Conservation (phyloP, 2,113 vertebrate species). For the Oreochromis aureus region DNA sequence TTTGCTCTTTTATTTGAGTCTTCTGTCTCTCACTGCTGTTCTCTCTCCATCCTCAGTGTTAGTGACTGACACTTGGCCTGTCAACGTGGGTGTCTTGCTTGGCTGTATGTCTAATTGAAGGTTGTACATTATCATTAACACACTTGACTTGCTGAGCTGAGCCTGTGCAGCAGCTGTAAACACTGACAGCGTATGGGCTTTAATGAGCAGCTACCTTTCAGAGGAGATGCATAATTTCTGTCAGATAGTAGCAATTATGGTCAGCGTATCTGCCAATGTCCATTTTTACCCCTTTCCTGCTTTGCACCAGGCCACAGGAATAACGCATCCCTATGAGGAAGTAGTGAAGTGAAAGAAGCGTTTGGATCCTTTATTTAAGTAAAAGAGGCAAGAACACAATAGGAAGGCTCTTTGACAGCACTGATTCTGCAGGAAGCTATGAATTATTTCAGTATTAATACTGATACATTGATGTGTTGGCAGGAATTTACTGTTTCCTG, state of each 20-base stretch:
- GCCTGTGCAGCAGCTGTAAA: background rate
- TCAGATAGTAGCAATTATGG: background rate
- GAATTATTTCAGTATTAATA: background rate
- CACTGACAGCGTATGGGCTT: background rate
- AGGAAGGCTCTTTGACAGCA: background rate
- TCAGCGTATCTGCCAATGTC: background rate
- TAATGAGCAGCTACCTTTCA: conserved; percentile 8
- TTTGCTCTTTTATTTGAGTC: background rate
- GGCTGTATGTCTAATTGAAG: conserved; percentile 3
- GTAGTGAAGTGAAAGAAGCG: background rate
- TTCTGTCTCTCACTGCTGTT: background rate
- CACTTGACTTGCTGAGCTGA: background rate
- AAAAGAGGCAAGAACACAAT: background rate
- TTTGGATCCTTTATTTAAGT: background rate
- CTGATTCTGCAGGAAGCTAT: background rate
- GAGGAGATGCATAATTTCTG: background rate
- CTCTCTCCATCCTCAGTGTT: background rate
- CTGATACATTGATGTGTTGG: background rate
- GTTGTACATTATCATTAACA: conserved; percentile 8
- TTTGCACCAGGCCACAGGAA: background rate
- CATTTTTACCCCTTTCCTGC: background rate
- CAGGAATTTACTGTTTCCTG: background rate
- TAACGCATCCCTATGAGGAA: background rate
- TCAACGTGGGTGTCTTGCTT: background rate
- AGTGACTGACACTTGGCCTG: background rate